Conservation (phyloP, 2,888 invertebrate genomes). For the Petrolisthes manimaculis region DNA sequence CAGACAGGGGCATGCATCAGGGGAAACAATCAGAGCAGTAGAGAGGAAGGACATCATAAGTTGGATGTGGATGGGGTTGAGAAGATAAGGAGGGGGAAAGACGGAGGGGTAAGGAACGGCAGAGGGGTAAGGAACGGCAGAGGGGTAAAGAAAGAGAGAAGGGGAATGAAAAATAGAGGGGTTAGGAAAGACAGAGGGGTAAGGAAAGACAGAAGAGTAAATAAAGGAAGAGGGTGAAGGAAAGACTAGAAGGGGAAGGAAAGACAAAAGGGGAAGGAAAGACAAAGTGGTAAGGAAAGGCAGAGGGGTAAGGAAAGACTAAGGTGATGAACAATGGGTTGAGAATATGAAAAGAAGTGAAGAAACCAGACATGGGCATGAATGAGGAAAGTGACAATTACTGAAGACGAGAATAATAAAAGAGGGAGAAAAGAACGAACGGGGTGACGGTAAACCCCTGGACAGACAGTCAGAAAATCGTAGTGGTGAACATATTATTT, state of each 20-base stretch:
- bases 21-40: no score
- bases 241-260: neutral
- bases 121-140: neutral
- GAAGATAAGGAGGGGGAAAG: neutral
- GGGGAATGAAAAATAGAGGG: neutral
- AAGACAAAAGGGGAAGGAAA: neutral
- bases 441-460: no score
- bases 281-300: neutral
- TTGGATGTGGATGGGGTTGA: neutral
- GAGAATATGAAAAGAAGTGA: no score
- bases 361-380: no score
- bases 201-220: neutral
- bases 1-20: no score
- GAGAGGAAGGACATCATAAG: no score
- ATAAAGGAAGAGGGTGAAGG: neutral
- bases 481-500: no score
- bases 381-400: neutral
- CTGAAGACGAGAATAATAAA: neutral
- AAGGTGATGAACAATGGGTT: no score
- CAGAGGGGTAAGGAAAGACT: neutral
- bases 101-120: neutral
- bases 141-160: neutral
- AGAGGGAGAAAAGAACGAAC: no score
- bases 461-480: no score
- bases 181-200: neutral